Base-by-base conservation (phyloP, 2,797 vertebrate genomes). In the Sebastes miniatus region DNA sequence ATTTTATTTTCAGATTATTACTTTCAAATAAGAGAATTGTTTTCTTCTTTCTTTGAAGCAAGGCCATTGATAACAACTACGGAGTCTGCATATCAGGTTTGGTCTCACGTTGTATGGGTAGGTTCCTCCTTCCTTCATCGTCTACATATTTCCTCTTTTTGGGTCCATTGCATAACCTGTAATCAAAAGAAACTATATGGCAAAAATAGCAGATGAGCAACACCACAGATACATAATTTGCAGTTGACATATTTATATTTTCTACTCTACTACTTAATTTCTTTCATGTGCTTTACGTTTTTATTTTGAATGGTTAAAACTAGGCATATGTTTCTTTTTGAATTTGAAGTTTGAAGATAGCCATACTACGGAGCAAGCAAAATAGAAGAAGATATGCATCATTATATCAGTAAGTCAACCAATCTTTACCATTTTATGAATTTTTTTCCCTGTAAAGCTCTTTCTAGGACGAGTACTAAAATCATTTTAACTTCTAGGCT, bases 141-240 rank as follows among this genome's bases (percentile, higher is more conserved):
- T 89, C 79, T 2, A 76, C 14, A 56, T 61, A 69, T 66, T 83
- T 91, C 59, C 67, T 89, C 62, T 79, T 89, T 79, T 83, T 88
- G n/a, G 58, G 29, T 75, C 86, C 68, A 39, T 24, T 69, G 76
- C 92, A 94, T 22, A 90, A 47, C 75, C 93, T 95, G 84, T 9
- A 81, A 81, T 22, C 0, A 1, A 65, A 56, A 68, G 29, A 54
- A 12, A 67, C 4, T 59, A 4, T 2, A 47, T 2, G 9, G 1
- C 39, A 16, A 52, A 61, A 59, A 56, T 8, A 2, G 22, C 6
- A 29, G 47, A 43, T 11, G 1, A 29, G 54, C n/a, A 67, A 52
- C 27, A 52, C 13, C 63, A 8, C n/a, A 58, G 3, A 76, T 27
- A 16, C 16, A 61, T 52, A 43, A 22, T 34, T 6, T 9, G 1